Conservation (phyloP, 2,888 invertebrate genomes). For the Stramonita haemastoma region DNA sequence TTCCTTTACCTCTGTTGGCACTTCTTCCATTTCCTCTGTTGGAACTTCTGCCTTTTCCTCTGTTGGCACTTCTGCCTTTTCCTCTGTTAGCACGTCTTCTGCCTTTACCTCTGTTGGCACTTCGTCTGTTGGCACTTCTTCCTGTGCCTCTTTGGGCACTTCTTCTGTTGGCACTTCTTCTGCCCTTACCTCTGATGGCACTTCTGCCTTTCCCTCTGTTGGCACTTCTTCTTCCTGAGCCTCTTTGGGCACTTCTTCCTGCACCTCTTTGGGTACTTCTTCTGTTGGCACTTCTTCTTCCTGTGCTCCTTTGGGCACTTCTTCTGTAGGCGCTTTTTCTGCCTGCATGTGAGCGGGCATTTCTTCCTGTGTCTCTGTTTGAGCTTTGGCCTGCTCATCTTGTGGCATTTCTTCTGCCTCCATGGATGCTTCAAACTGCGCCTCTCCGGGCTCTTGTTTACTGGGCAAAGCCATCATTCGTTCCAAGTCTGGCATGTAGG, state of each 20-base stretch:
- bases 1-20: neutral
- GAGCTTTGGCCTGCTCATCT: no score
- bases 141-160: neutral
- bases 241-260: neutral
- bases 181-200: neutral
- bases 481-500: neutral
- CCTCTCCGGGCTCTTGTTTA: neutral
- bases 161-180: neutral
- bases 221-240: constrained; percentile 12
- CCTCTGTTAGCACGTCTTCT: neutral
- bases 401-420: neutral
- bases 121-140: neutral
- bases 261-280: neutral
- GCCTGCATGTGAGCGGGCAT: no score
- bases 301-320: neutral
- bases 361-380: no score
- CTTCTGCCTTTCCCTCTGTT: neutral
- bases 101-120: neutral
- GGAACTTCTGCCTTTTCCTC: neutral
- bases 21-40: neutral
- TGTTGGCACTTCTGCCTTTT: neutral
- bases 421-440: neutral
- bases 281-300: neutral
- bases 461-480: neutral
- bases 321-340: no score